Percentiles rank a stretch among this genome's conserved stretches.
Conservation (phyloP, 2,888 invertebrate genomes). For the Eupithecia insigniata region DNA sequence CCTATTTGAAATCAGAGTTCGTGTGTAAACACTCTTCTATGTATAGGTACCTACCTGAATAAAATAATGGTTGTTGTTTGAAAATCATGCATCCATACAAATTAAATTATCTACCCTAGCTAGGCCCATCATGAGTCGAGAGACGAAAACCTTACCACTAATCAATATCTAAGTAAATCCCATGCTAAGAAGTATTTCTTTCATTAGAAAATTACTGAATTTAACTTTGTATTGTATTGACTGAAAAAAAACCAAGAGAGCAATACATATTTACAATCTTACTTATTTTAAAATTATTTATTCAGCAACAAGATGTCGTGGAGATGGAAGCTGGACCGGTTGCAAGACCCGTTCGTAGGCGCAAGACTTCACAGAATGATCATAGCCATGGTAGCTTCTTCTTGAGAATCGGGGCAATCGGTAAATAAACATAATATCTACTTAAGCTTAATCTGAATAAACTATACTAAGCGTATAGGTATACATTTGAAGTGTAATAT, state of each 20-base stretch:
- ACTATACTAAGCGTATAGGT: not conserved
- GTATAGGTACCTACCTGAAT: constrained; percentile 12
- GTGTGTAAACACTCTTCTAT: constrained; percentile 44
- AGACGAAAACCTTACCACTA: not conserved
- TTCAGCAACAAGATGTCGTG: constrained; percentile 85
- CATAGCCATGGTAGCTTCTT: constrained; percentile 97
- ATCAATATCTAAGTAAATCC: not conserved
- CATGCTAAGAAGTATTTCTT: not conserved
- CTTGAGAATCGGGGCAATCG: constrained; percentile 95
- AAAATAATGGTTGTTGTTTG: not conserved
- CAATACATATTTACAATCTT: not conserved
- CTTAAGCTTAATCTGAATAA: not conserved
- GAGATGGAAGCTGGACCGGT: constrained; percentile 89
- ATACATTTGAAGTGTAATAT: not conserved
- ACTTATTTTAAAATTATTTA: constrained; percentile 29
- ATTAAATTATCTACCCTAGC: not conserved
- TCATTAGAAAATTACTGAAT: not conserved
- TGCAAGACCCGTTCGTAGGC: constrained; percentile 87
- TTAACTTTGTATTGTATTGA: not conserved
- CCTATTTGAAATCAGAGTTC: constrained; percentile 50
- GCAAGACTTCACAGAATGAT: constrained; percentile 95
- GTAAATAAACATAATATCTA: too few species aligned
- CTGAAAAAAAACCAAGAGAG: not conserved
- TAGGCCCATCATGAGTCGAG: not conserved
- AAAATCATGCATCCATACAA: constrained; percentile 34